Evolutionary conservation across 2,888 invertebrate species (phyloP).

Genomic region (Lasiommata megera): DNA sequence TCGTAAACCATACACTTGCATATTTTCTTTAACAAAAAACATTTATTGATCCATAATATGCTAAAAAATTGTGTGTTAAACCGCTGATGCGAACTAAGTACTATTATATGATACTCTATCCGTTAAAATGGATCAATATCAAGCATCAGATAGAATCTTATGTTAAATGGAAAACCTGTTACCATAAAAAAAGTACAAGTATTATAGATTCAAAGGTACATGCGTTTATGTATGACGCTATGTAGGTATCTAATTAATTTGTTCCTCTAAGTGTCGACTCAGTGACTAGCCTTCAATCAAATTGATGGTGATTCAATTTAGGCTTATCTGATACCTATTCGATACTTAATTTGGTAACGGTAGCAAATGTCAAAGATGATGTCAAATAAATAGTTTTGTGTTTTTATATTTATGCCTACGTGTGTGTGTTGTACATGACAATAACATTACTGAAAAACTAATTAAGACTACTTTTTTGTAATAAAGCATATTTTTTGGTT

Average conservation of each 20-base stretch:
- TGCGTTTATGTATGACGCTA: slow-evolving; percentile 20
- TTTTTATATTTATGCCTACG: too few relatives aligned
- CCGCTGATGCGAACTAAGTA: too few relatives aligned
- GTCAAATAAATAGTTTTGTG: background rate
- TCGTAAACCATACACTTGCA: too few relatives aligned
- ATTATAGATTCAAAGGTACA: background rate
- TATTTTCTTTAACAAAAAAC: too few relatives aligned
- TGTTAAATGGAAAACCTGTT: background rate
- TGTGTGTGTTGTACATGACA: too few relatives aligned
- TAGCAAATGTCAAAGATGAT: slow-evolving; percentile 36
- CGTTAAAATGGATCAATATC: background rate
- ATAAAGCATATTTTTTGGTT: too few relatives aligned
- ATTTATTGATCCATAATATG: too few relatives aligned
- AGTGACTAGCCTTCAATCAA: slow-evolving; percentile 59
- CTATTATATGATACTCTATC: background rate
- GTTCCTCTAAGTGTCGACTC: slow-evolving; percentile 50
- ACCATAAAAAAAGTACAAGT: background rate
- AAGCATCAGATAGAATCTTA: background rate
- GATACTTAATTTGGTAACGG: slow-evolving; percentile 42
- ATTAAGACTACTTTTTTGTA: too few relatives aligned
- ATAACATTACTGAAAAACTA: too few relatives aligned
- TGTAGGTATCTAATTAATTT: slow-evolving; percentile 61
- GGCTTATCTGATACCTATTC: slow-evolving; percentile 52
- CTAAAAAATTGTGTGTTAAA: too few relatives aligned
- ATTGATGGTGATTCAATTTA: slow-evolving; percentile 56